Conservation (phyloP, 2,888 invertebrate species). For the Prosopocoilus inquinatus region DNA sequence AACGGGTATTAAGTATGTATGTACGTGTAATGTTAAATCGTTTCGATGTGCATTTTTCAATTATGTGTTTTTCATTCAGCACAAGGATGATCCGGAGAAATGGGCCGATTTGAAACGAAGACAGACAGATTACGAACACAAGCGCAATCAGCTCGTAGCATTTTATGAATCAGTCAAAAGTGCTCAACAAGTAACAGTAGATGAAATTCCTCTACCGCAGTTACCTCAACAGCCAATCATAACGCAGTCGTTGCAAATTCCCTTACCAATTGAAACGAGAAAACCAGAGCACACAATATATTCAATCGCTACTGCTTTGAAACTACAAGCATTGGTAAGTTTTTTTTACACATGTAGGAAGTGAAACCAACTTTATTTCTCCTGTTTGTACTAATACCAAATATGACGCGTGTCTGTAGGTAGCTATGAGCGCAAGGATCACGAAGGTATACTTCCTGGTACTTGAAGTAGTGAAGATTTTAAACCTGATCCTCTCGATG, state of each 20-base stretch:
- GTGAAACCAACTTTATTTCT: too few species aligned
- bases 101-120: slow-evolving; percentile 88
- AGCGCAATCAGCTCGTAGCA: slow-evolving; percentile 80
- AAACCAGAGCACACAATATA: slow-evolving; percentile 50
- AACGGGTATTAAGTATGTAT: slow-evolving; percentile 91
- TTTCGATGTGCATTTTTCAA: not conserved
- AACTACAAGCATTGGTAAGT: slow-evolving; percentile 46
- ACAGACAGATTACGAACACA: slow-evolving; percentile 90
- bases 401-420: too few species aligned
- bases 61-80: slow-evolving; percentile 55
- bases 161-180: slow-evolving; percentile 94
- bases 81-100: slow-evolving; percentile 94
- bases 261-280: slow-evolving; percentile 44
- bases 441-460: too few species aligned
- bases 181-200: slow-evolving; percentile 92
- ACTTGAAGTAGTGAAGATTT: too few species aligned
- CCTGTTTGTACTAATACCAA: too few species aligned
- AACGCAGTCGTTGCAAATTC: slow-evolving; percentile 40
- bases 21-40: slow-evolving; percentile 64
- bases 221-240: slow-evolving; percentile 53
- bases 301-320: slow-evolving; percentile 49
- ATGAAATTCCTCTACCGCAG: slow-evolving; percentile 92
- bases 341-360: too few species aligned
- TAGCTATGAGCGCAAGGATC: too few species aligned
- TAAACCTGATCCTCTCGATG: too few species aligned